Base-by-base conservation (phyloP, 2,888 invertebrate genomes). In the Axea sp. region DNA sequence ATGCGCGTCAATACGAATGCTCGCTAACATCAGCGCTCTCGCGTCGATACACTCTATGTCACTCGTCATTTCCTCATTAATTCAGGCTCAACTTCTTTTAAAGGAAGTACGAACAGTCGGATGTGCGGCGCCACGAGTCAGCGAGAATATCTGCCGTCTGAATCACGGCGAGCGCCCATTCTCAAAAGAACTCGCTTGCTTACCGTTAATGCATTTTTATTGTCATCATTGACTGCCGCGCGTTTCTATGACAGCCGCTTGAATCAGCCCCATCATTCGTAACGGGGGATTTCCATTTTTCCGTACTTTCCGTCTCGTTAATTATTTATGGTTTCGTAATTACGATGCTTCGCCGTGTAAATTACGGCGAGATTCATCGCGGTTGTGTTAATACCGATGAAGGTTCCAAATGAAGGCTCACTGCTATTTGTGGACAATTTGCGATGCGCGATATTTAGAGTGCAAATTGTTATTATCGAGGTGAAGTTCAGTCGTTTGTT, bases 91-190 rank as follows among this genome's bases (percentile, higher is more conserved):
- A 35, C 74, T 75, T 71, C 80, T 80, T 76, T 75, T 77, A 79
- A 82, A 82, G 81, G 82, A 82, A 83, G 81, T 80, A 78, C 76
- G 57, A 43, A 62, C 55, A 78, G 77, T 83, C 82, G 82, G 81
- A 83, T 82, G 78, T 76, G 76, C 81, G 83, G 83, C 83, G 83
- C 83, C 84, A 80, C 75, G 78, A 79, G 78, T 83, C 81, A 80
- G 79, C 81, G 78, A 76, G 81, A 83, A 82, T 84, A 84, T 84
- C 83, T 82, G 76, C 76, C 77, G 82, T 82, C 83, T 83, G 83
- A 83, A 83, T 84, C 83, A 83, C 73, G 74, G 72, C 47, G 45
- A 9, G 60, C 53, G 39, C 19, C 49, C 11, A 43, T 51, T 41
- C 33, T 28, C 37, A 47, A 41, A n/a, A 22, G 9, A 37, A 31